A percentile compares a stretch with the other conserved stretches of the same genome.
Conservation (phyloP, 64 coral and sea anemone species). For the Acropora tenuis region DNA sequence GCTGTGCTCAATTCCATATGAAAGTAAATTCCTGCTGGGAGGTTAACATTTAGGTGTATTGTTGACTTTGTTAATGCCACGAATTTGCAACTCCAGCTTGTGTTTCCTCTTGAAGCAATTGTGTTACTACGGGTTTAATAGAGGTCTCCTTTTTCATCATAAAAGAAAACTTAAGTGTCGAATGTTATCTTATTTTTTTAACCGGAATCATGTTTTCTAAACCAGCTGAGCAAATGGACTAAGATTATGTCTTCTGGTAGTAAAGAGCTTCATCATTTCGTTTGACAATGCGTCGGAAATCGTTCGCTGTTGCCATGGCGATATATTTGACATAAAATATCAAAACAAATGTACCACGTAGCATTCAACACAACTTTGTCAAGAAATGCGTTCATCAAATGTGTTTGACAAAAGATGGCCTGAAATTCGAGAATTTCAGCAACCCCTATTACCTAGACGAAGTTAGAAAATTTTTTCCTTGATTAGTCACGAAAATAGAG, state of each 20-base stretch:
- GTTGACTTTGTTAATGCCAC: background rate
- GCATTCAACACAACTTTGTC: background rate
- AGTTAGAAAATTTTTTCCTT: background rate
- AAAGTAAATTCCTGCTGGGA: background rate
- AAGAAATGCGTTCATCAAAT: background rate
- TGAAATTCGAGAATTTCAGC: background rate
- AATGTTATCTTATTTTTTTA: background rate
- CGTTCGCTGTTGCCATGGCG: constrained; percentile 16
- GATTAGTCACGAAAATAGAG: background rate
- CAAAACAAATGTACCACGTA: background rate
- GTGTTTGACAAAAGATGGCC: background rate
- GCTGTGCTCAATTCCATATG: background rate
- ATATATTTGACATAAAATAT: background rate
- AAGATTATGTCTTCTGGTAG: background rate
- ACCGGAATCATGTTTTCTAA: background rate
- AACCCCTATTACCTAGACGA: background rate
- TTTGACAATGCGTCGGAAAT: background rate
- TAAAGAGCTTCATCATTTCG: background rate
- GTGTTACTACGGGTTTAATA: constrained; percentile 2
- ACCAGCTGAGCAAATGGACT: background rate
- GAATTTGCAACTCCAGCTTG: background rate
- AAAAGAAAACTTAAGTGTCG: background rate
- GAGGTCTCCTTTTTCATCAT: background rate
- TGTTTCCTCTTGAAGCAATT: background rate
- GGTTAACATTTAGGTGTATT: background rate